Base-by-base conservation (phyloP, 2,113 vertebrate genomes). In the Recurvirostra avosetta region DNA sequence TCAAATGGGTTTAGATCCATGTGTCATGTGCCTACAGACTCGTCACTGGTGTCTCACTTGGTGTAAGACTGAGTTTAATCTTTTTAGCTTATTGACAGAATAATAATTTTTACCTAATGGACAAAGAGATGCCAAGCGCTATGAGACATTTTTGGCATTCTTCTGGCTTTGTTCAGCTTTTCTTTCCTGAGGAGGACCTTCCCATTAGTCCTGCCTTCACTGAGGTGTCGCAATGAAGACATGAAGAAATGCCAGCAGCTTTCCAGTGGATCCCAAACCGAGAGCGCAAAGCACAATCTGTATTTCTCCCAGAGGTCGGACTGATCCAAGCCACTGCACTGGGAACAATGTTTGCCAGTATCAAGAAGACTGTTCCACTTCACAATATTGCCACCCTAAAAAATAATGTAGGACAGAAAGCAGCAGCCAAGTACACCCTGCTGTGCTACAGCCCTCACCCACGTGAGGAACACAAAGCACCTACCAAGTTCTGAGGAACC, bases 81-180 rank as follows among this genome's bases (percentile, higher is more conserved):
- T 75, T 59, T 62, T 91, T 56, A 91, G n/a, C 40, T 30, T 2
- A 2, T 15, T 68, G 56, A 92, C 72, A 94, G 83, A 61, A 77
- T 81, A 96, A 91, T 92, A 70, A 55, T 84, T 94, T 88, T 86
- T 63, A 70, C 56, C 72, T 86, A 86, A 87, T 38, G 43, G 65
- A 22, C 52, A 20, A 86, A 86, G 50, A 92, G 56, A 83, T 95
- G 96, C 86, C 72, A 86, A 92, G 70, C 2, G 5, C 63, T 43
- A 15, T 2, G 43, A 92, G 65, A 34, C 26, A 81, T 45, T 90
- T 76, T 75, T 53, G 86, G 45, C 62, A 52, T 70, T 88, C 63
- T 66, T 68, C 74, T 91, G 76, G 84, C 73, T 81, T 67, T 80
- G 52, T 75, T 85, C 80, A 77, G 61, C 55, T 68, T 49, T 74